Conservation (phyloP, 2,113 vertebrate genomes). For the Mesitornis unicolor region DNA sequence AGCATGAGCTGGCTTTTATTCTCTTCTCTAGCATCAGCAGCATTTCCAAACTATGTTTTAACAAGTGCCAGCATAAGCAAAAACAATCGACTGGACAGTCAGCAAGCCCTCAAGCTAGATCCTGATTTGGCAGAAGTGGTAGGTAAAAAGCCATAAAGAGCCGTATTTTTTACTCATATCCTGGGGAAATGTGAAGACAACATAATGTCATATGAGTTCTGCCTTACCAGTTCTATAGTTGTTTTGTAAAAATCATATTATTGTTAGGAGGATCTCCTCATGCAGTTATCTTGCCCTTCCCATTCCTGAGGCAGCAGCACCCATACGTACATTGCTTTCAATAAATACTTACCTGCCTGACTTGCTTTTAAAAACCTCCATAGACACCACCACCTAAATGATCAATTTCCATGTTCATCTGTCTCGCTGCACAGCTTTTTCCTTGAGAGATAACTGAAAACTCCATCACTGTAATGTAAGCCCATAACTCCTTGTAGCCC, state of each 20-base stretch:
- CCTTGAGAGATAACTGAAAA: background rate
- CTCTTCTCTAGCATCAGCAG: conserved; percentile 17
- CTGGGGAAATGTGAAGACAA: background rate
- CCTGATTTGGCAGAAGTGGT: background rate
- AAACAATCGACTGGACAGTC: background rate
- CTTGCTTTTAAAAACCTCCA: background rate
- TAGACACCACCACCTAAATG: background rate
- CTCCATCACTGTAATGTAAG: background rate
- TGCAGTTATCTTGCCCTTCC: background rate
- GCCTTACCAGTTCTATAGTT: background rate
- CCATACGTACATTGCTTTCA: background rate
- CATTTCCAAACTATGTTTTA: conserved; percentile 29
- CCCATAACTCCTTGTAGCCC: background rate
- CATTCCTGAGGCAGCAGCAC: background rate
- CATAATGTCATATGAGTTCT: background rate
- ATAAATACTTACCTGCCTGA: background rate
- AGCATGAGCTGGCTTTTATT: background rate
- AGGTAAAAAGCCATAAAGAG: background rate
- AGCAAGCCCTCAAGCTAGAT: conserved; percentile 13
- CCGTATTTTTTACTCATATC: background rate
- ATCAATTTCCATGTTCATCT: background rate
- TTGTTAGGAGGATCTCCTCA: background rate
- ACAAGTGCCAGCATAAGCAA: background rate
- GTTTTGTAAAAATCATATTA: background rate
- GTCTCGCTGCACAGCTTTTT: background rate